Evolutionary conservation across 2,888 invertebrate genomes (phyloP), one percentile per base, ranked within the genome.

Genomic region (Protodeltote pygarga): DNA sequence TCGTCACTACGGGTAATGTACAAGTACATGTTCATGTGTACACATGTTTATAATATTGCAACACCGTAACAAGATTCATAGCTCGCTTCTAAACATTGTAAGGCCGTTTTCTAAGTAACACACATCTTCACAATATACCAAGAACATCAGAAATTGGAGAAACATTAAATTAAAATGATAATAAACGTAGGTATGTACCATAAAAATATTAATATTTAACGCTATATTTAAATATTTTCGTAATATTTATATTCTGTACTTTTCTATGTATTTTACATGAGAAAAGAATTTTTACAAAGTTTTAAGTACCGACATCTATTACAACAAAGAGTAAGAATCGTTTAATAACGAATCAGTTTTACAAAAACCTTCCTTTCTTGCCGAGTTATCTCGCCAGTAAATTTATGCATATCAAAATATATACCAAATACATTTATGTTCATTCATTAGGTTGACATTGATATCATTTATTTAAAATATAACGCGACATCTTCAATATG

Each of bases 391-490:
- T 80, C 81, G 73, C 79, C 77, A 75, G 83, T 87, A 89, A 88
- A 89, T 83, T 80, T 81, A 84, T 79, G 78, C 81, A 81, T 90
- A 89, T 89, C 87, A 89, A 90, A 90, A 90, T 89, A 89, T 89
- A 88, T 89, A 82, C 81, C 81, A 75, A 84, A 84, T 83, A 81
- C 81, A 82, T 80, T 82, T 80, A 74, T 55, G 46, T 63, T 50
- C 41, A 48, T 62, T 49, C 46, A 59, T 75, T 77, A 76, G 71
- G 76, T 79, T 75, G 70, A 69, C 72, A 77, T 72, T 79, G 82
- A 82, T 80, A 79, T 77, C 45, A 71, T 74, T 80, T 72, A 74
- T 77, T 78, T 79, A 77, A 81, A 82, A 80, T 79, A 81, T 79
- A 77, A 75, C 63, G 75, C 70, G 70, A 77, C 71, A 75, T 77